Evolutionary conservation across 1,140 invertebrate genomes (phyloP).

Genomic region (Meloidogyne floridensis): DNA sequence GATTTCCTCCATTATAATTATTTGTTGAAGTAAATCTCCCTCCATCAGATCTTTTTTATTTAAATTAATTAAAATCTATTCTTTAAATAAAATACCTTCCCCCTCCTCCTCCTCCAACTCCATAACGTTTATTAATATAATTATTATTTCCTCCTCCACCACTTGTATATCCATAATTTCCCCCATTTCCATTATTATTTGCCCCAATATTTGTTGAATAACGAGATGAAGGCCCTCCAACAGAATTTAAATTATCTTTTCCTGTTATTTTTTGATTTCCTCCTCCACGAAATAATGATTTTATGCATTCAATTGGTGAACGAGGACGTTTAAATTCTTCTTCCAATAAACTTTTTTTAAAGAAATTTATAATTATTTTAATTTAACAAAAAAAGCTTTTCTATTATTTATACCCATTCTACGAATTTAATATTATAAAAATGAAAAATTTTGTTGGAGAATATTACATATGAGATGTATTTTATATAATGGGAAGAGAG

Average conservation of each 20-base stretch:
- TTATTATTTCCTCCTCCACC: no score
- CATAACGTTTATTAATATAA: no score
- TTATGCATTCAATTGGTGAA: conserved; percentile 62
- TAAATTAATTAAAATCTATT: neutral
- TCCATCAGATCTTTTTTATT: neutral
- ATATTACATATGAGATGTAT: no score
- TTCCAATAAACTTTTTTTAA: conserved; percentile 40
- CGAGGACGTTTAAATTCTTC: conserved; percentile 59
- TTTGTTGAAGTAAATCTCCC: neutral
- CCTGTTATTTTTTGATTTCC: conserved; percentile 1
- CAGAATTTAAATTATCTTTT: neutral
- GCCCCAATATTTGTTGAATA: neutral
- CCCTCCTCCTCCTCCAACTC: no score
- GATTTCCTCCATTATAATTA: conserved; percentile 9
- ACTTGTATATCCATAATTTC: neutral
- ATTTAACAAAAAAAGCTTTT: no score
- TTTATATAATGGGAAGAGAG: no score
- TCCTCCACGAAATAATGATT: conserved; percentile 52
- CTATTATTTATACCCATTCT: no score
- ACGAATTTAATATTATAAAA: no score
- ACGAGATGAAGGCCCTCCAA: neutral
- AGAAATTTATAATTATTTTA: neutral
- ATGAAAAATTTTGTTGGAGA: no score
- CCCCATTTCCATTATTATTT: neutral
- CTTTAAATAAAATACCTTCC: neutral